Conservation (phyloP, 2,888 invertebrate species). For the Thecophora atra region DNA sequence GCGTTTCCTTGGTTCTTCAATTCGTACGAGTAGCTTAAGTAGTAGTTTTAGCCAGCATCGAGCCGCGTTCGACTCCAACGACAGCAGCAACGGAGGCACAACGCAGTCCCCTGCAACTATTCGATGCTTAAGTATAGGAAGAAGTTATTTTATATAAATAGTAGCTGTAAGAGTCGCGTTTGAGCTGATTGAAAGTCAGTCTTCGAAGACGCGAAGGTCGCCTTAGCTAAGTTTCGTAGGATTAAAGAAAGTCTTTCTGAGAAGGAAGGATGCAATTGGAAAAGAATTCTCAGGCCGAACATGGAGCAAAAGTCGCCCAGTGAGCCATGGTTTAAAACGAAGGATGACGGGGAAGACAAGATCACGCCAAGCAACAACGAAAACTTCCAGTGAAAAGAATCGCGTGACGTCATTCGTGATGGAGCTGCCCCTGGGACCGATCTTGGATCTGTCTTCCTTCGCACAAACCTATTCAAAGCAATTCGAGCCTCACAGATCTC, state of each 20-base stretch:
- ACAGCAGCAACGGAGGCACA: not conserved
- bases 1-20: not conserved
- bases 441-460: no score
- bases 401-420: no score
- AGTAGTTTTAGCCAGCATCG: not conserved
- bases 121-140: not conserved
- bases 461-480: no score
- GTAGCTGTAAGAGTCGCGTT: constrained; percentile 8
- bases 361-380: no score
- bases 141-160: constrained; percentile 12
- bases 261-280: no score
- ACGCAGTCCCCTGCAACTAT: constrained; percentile 35
- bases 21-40: not conserved
- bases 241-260: constrained; percentile 44
- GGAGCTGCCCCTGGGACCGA: no score
- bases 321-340: no score
- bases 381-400: no score
- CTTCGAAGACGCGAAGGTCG: constrained; percentile 8
- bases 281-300: no score
- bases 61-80: not conserved
- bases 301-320: no score
- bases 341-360: no score
- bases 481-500: no score
- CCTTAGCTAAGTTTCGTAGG: constrained; percentile 22
- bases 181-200: constrained; percentile 21